phyloP scores from a whole-genome alignment of 2,888 invertebrate species.

The Galerucella pusilla region DNA sequence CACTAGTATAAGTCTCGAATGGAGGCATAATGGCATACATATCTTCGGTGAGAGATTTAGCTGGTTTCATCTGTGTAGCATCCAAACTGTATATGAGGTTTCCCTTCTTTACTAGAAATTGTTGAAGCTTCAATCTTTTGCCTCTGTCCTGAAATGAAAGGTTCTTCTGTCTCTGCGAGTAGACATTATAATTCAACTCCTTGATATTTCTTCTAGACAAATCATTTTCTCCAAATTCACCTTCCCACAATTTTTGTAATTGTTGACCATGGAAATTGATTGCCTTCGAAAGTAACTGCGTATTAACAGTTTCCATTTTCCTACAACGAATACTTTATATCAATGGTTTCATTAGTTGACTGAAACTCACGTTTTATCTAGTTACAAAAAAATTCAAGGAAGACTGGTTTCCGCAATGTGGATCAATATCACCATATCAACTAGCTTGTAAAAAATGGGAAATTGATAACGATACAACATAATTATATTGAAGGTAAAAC shows the following conservation, averaged over 20 bases:
- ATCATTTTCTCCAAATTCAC: conserved; percentile 83
- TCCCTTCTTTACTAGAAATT: conserved; percentile 89
- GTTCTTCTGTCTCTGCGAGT: conserved; percentile 82
- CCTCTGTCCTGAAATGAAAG: conserved; percentile 86
- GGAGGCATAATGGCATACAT: conserved; percentile 87
- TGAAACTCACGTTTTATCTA: background rate
- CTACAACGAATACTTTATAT: background rate
- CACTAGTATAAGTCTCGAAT: conserved; percentile 84
- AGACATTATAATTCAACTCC: conserved; percentile 77
- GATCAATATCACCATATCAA: background rate
- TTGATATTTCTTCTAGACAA: conserved; percentile 72
- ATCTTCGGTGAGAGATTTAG: conserved; percentile 69
- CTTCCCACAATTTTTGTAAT: conserved; percentile 88
- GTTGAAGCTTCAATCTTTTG: conserved; percentile 84
- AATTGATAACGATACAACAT: background rate
- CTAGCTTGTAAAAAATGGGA: background rate
- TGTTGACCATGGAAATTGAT: conserved; percentile 90
- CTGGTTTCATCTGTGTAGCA: conserved; percentile 64
- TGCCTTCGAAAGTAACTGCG: conserved; percentile 74
- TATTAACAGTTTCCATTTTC: conserved; percentile 67
- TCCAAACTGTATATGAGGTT: conserved; percentile 76
- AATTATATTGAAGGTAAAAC: conserved; percentile 1
- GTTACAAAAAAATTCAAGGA: background rate
- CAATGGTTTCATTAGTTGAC: background rate
- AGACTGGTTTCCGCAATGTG: background rate